Base-by-base conservation (phyloP, 2,797 vertebrate genomes). In the Oceanodroma leucorhoa region DNA sequence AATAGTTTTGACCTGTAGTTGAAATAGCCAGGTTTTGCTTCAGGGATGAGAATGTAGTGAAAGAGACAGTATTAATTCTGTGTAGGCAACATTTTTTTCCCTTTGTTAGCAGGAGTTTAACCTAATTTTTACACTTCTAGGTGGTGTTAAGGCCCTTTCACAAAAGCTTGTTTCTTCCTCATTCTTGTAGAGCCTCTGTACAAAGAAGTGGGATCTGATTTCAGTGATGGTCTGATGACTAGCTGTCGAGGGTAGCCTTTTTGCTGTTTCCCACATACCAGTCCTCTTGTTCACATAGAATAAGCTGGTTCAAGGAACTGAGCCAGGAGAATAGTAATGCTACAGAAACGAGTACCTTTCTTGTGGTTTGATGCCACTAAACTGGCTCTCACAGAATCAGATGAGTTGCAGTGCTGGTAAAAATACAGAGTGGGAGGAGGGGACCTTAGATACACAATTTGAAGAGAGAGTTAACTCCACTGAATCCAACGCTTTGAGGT, bases 261-360 rank as follows among this genome's bases (percentile, higher is more conserved):
- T 61, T 72, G 21, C 55, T 29, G 7, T 58, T 93, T 82, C 77
- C 23, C n/a, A 30, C 3, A 2, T 29, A n/a, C 11, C 27, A 43
- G 24, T 54, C 5, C 5, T 83, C 29, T 45, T 48, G 6, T 89
- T 94, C 66, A 50, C 14, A 1, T 53, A 45, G 29, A 5, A 43
- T 77, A 80, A 83, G 41, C 29, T 83, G 20, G 18, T 76, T 77
- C 64, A 64, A n/a, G 53, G 41, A 83, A 18, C 29, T 53, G 36
- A 81, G 19, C 19, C 27, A 41, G 22, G 50, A 65, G 41, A 73
- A 48, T 7, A 36, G 27, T 66, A 80, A 32, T 43, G 67, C 17
- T 88, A 23, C 43, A 69, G 69, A 53, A 81, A 46, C 1, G 0
- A 77, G 18, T 65, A 50, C 0, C 0, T 62, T 83, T 83, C 34